A percentile compares a stretch with the other conserved stretches of the same genome.
These are phyloP conservation scores for Corynorhinus townsendii DNA, from an alignment of 2,113 vertebrate genomes.

Conservation along the genomic window DNA sequence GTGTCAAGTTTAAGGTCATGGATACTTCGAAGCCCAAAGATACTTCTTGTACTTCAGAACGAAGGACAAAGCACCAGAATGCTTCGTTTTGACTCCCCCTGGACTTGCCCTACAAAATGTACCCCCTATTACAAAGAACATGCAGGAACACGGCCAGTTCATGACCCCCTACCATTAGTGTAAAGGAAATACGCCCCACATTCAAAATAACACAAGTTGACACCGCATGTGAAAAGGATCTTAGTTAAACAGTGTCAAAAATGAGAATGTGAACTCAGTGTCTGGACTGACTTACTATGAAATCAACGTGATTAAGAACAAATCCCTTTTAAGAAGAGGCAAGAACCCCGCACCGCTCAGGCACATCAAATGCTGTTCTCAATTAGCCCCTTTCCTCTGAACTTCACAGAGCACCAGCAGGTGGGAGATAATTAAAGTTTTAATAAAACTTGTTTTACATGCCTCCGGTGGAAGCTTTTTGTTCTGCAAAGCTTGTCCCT, in stretches of 20 bases:
- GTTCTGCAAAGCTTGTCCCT: not conserved
- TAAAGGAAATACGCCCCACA: not conserved
- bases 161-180: not conserved
- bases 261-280: not conserved
- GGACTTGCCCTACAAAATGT: not conserved
- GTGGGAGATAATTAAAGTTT: conserved; percentile 64
- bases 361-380: not conserved
- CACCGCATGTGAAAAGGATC: conserved; percentile 7
- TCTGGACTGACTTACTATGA: conserved; percentile 40
- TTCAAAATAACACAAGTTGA: conserved; percentile 13
- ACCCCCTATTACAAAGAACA: not conserved
- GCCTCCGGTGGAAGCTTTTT: conserved; percentile 28
- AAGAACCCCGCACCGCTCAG: not conserved
- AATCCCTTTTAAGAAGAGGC: conserved; percentile 38
- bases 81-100: not conserved
- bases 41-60: not conserved
- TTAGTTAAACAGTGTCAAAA: conserved; percentile 42
- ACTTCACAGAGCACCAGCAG: conserved; percentile 52
- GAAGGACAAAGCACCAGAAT: not conserved
- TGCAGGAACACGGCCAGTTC: not conserved
- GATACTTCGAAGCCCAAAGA: not conserved
- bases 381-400: conserved; percentile 38
- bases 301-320: conserved; percentile 63
- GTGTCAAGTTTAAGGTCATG: not conserved
- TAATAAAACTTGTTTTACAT: conserved; percentile 54